Conservation (phyloP, 1,140 invertebrate species). For the Ptiloglossa arizonensis region DNA sequence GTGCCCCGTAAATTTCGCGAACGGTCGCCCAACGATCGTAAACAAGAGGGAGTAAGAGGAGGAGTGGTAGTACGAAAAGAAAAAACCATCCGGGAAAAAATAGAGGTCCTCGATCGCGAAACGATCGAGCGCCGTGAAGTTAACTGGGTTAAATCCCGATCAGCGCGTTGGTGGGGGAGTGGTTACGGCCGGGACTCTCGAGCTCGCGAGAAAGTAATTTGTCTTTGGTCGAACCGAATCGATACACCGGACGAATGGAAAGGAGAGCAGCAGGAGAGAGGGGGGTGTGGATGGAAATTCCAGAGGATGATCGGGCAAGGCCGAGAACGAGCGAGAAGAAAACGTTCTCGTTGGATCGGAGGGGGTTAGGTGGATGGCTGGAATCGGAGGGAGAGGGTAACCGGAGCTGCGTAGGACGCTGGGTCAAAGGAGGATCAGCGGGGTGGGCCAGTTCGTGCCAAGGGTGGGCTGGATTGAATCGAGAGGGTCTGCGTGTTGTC, state of each 20-base stretch:
- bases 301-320: slow-evolving; percentile 17
- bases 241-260: slow-evolving; percentile 6
- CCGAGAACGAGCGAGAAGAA: slow-evolving; percentile 7
- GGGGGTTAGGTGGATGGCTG: too few species aligned
- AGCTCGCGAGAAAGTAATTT: slow-evolving; percentile 35
- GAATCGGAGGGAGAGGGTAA: neutral
- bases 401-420: slow-evolving; percentile 31
- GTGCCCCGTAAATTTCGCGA: too few species aligned
- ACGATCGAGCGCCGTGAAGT: neutral
- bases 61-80: too few species aligned
- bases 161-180: too few species aligned
- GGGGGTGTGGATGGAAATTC: slow-evolving; percentile 42
- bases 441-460: slow-evolving; percentile 31
- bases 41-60: too few species aligned
- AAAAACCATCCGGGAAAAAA: neutral
- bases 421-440: slow-evolving; percentile 31
- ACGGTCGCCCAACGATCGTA: too few species aligned
- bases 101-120: neutral
- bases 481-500: slow-evolving; percentile 56
- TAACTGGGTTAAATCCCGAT: slow-evolving; percentile 22
- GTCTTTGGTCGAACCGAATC: slow-evolving; percentile 20
- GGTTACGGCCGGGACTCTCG: too few species aligned
- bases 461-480: slow-evolving; percentile 58
- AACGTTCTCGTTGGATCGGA: neutral
- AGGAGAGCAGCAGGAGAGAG: neutral